These are phyloP conservation scores for Drosophila nebulosa DNA, from an alignment of 1,140 invertebrate species.

Conservation along the genomic window DNA sequence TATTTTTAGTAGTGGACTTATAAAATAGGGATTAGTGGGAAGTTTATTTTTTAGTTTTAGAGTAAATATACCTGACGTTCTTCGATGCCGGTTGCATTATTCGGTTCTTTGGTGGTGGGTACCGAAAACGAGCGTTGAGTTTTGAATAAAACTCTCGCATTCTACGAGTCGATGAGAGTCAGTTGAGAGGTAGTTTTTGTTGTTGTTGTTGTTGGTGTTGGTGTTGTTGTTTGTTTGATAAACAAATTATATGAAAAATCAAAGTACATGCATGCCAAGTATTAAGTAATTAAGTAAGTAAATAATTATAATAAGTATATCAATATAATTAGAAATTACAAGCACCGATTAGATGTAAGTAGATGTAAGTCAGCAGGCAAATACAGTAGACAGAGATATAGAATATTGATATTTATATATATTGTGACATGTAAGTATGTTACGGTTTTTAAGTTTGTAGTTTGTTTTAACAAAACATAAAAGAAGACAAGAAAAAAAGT, in stretches of 20 bases:
- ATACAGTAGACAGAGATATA: constrained; percentile 47
- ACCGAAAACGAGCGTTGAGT: constrained; percentile 95
- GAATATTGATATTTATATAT: constrained; percentile 57
- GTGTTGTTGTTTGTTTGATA: constrained; percentile 39
- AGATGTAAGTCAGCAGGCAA: constrained; percentile 74
- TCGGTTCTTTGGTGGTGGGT: constrained; percentile 89
- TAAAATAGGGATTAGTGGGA: constrained; percentile 24
- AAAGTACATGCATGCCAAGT: constrained; percentile 68
- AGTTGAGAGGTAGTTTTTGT: constrained; percentile 27
- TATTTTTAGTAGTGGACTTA: constrained; percentile 31
- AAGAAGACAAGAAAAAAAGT: constrained; percentile 77
- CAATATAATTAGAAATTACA: constrained; percentile 59
- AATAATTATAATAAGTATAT: constrained; percentile 31
- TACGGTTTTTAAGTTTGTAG: constrained; percentile 43
- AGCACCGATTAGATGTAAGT: constrained; percentile 75
- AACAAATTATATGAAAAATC: constrained; percentile 59
- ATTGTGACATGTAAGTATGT: constrained; percentile 63
- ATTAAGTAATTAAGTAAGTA: constrained; percentile 9
- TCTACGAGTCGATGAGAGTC: constrained; percentile 43
- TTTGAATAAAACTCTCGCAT: constrained; percentile 92
- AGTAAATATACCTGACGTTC: constrained; percentile 81
- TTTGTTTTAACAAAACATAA: constrained; percentile 62
- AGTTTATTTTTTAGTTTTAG: constrained; percentile 26
- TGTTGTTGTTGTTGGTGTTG: constrained; percentile 41
- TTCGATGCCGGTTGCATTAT: constrained; percentile 82